Conservation (phyloP, 1,140 invertebrate species). For the Zaprionus africanus region DNA sequence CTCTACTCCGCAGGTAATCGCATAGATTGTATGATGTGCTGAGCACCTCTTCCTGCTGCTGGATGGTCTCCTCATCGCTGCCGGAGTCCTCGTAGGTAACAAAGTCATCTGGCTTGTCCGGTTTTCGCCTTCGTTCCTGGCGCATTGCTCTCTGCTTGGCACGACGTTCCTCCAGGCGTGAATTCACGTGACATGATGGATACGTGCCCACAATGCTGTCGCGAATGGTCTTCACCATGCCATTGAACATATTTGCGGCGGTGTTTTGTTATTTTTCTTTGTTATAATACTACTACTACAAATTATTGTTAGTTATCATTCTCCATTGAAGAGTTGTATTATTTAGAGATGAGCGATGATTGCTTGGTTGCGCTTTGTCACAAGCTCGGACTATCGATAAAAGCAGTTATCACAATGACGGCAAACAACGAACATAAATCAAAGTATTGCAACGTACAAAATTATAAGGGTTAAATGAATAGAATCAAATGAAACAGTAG, state of each 20-base stretch:
- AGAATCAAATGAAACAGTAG: neutral
- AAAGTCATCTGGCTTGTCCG: conserved; percentile 95
- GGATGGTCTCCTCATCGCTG: conserved; percentile 91
- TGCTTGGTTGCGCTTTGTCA: neutral
- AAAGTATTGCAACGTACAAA: neutral
- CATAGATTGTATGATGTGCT: conserved; percentile 94
- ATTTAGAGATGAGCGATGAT: neutral
- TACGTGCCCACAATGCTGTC: conserved; percentile 86
- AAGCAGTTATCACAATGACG: neutral
- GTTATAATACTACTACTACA: conserved; percentile 14
- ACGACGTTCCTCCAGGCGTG: conserved; percentile 90
- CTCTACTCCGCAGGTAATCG: conserved; percentile 91
- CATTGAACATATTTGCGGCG: conserved; percentile 74
- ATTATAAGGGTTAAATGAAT: neutral
- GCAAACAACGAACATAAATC: neutral
- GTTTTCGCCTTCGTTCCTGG: conserved; percentile 90
- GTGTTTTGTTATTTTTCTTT: conserved; percentile 7
- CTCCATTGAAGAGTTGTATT: conserved; percentile 48
- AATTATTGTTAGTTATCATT: conserved; percentile 33
- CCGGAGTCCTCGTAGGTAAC: conserved; percentile 94
- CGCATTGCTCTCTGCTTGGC: conserved; percentile 87
- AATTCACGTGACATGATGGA: conserved; percentile 89
- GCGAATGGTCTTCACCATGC: conserved; percentile 84
- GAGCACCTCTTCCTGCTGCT: conserved; percentile 89
- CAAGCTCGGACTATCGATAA: neutral